phyloP scores from a whole-genome alignment of 2,888 invertebrate genomes.

The Odontocerum albicorne region DNA sequence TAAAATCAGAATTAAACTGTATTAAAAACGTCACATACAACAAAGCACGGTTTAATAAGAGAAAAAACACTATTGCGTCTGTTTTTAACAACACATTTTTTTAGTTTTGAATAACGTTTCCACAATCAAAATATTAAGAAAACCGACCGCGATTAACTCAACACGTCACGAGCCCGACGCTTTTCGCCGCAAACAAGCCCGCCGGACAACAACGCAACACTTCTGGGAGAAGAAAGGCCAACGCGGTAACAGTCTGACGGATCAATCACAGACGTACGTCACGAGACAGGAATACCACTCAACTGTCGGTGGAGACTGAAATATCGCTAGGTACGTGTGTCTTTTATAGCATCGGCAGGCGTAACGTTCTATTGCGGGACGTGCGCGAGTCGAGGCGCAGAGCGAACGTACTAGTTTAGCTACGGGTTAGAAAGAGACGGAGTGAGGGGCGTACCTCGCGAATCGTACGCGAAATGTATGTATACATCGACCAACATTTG shows the following conservation, averaged over 20 bases:
- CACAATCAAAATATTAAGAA: too few species aligned
- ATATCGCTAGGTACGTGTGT: too few species aligned
- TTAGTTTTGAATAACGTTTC: too few species aligned
- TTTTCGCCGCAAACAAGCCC: constrained; percentile 25
- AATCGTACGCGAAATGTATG: constrained; percentile 5
- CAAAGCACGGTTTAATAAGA: too few species aligned
- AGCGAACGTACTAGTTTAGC: constrained; percentile 3
- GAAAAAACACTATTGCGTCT: too few species aligned
- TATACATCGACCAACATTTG: not conserved
- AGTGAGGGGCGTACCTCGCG: constrained; percentile 13
- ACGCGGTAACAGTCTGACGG: constrained; percentile 12
- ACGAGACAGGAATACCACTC: not conserved
- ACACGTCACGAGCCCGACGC: constrained; percentile 1
- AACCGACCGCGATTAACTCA: not conserved
- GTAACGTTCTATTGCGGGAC: too few species aligned
- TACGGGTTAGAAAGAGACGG: constrained; percentile 1
- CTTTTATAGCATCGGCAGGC: not conserved
- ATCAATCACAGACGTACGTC: not conserved
- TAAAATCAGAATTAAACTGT: too few species aligned
- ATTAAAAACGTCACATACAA: too few species aligned
- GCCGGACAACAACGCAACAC: constrained; percentile 27
- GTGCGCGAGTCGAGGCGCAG: too few species aligned
- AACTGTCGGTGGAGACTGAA: not conserved
- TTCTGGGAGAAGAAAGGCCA: constrained; percentile 26
- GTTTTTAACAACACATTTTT: too few species aligned